Base-by-base conservation (phyloP, 2,888 invertebrate species). In the Nebria brevicollis region DNA sequence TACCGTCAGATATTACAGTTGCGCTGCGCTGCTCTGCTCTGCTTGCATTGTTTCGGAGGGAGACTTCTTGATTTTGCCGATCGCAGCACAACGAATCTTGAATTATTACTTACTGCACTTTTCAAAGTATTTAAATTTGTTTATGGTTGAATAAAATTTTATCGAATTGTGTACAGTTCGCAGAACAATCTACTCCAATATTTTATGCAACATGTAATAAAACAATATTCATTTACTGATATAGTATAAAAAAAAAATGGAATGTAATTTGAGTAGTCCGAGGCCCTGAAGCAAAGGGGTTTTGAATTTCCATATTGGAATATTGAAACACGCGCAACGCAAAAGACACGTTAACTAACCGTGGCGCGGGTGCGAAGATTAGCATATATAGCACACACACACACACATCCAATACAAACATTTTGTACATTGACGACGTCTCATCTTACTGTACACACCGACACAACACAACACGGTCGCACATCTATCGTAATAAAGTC, bases 401-500 rank as follows among this genome's bases (percentile, higher is more conserved):
- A 82, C 84, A 77, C 82, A 82, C 82, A 77, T 72, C 78, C 72
- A 77, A 66, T 72, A 81, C 72, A 77, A 66, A 72, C 81, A 15
- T 72, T 77, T 82, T 34, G 34, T 68, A 25, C 68, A 68, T 68
- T 68, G 20, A 26, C 68, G 20, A n/a, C 34, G 25, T 13, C 65
- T 41, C 75, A 20, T 43, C 75, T 15, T 20, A 20, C 15, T 20
- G 10, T 54, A 54, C 80, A 64, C 80, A 80, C 70, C 26, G 75
- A 20, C 75, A 80, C 80, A 25, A 11, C 54, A 54, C 54, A 11
- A 80, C 70, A 54, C 80, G 26, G 20, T 68, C 75, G 15, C 81
- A 66, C 42, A 25, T 75, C 66, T 72, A 77, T 77, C 81, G 74
- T 88, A 88, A 88, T 88, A 88, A 88, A 88, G 87, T 87, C 87